A percentile compares a stretch with the other conserved stretches of the same genome.
phyloP scores from a whole-genome alignment of 1,140 invertebrate genomes.

The Coelopa frigida region DNA sequence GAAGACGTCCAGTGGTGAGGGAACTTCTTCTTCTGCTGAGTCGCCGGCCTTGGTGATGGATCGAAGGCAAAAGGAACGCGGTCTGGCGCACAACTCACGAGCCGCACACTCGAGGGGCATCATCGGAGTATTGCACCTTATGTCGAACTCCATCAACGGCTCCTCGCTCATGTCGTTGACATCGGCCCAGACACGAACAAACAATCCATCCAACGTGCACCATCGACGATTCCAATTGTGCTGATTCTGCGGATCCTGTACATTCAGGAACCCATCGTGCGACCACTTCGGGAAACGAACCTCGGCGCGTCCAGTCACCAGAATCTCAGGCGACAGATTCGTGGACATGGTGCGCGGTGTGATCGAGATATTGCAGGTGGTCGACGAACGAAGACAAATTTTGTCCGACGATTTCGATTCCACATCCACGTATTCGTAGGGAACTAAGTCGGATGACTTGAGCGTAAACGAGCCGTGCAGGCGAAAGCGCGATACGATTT shows the following conservation, averaged over 20 bases:
- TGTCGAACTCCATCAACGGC: constrained; percentile 18
- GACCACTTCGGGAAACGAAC: constrained; percentile 23
- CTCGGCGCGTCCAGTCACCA: constrained; percentile 27
- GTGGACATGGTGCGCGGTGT: constrained; percentile 4
- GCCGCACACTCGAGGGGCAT: constrained; percentile 20
- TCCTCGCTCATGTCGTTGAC: constrained; percentile 21
- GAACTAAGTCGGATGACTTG: constrained; percentile 19
- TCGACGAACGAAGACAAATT: constrained; percentile 26
- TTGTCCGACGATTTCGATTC: constrained; percentile 17
- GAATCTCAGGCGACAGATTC: constrained; percentile 21
- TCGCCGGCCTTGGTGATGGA: constrained; percentile 5
- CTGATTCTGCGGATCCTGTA: constrained; percentile 20
- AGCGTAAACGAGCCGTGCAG: constrained; percentile 32
- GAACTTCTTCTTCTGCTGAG: too few species aligned
- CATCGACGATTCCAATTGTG: constrained; percentile 40
- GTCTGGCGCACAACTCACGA: constrained; percentile 30
- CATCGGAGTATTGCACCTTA: constrained; percentile 7
- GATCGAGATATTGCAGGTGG: neutral
- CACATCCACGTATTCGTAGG: constrained; percentile 24
- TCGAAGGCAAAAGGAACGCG: constrained; percentile 27
- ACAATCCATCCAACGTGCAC: constrained; percentile 30
- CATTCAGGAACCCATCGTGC: constrained; percentile 31
- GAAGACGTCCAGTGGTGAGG: too few species aligned
- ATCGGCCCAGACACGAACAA: constrained; percentile 26
- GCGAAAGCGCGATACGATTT: constrained; percentile 32